phyloP scores from a whole-genome alignment of 2,113 vertebrate species.

The Xiphophorus couchianus region DNA sequence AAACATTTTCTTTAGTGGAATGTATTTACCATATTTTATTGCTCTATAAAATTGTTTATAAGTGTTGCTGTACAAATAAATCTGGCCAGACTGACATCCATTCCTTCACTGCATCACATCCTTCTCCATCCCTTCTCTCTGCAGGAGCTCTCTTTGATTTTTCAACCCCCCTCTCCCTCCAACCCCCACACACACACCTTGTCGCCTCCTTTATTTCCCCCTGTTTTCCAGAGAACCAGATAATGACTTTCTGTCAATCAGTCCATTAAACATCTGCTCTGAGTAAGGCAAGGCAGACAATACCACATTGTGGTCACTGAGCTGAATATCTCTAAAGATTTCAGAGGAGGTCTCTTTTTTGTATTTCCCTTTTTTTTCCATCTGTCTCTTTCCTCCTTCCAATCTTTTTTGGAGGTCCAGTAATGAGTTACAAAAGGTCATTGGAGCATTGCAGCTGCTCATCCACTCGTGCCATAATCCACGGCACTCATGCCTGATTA shows the following conservation, averaged over 20 bases:
- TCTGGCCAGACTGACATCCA: not conserved
- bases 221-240: constrained; percentile 49
- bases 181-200: constrained; percentile 3
- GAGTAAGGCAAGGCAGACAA: constrained; percentile 69
- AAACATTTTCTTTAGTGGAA: no score
- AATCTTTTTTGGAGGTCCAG: constrained; percentile 73
- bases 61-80: not conserved
- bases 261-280: constrained; percentile 75
- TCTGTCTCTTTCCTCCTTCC: constrained; percentile 31
- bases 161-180: constrained; percentile 1
- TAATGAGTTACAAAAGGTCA: constrained; percentile 84
- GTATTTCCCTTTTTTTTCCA: constrained; percentile 7
- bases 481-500: constrained; percentile 80
- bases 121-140: not conserved
- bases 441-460: constrained; percentile 83
- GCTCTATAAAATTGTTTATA: not conserved
- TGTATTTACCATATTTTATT: no score
- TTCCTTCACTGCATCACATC: constrained; percentile 24
- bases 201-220: not conserved
- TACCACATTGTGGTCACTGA: constrained; percentile 78
- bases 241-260: constrained; percentile 76
- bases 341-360: constrained; percentile 51
- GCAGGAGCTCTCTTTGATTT: constrained; percentile 16
- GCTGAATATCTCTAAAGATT: constrained; percentile 81
- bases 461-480: constrained; percentile 81